A percentile compares a stretch with the other conserved stretches of the same genome.
Evolutionary conservation across 2,888 invertebrate genomes (phyloP).

Genomic region (Chrysomela aeneicollis): DNA sequence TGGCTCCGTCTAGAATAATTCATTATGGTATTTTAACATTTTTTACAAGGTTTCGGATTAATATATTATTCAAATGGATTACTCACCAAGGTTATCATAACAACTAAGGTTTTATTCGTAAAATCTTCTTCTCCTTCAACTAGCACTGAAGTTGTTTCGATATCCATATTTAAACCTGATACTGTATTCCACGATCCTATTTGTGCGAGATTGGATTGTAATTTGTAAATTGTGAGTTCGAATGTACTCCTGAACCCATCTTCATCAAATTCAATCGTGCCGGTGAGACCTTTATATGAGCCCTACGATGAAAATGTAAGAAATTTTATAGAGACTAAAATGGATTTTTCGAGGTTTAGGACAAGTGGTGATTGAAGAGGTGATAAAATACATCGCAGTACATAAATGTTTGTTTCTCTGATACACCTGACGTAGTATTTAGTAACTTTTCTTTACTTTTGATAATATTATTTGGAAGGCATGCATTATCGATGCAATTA

Average conservation of each 20-base stretch:
- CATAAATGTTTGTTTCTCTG: too few relatives aligned
- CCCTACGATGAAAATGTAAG: conserved; percentile 52
- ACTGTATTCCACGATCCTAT: conserved; percentile 58
- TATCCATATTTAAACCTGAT: conserved; percentile 57
- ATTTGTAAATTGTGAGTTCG: conserved; percentile 57
- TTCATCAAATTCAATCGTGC: conserved; percentile 58
- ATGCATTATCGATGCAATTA: too few relatives aligned
- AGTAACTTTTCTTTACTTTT: too few relatives aligned
- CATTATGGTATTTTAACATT: too few relatives aligned
- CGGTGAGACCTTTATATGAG: conserved; percentile 56
- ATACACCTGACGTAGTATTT: too few relatives aligned
- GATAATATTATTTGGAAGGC: too few relatives aligned
- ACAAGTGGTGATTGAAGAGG: too few relatives aligned
- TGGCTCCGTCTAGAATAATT: conserved; percentile 68
- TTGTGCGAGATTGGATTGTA: conserved; percentile 55
- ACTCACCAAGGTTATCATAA: conserved; percentile 65
- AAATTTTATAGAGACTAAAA: too few relatives aligned
- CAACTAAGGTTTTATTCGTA: conserved; percentile 74
- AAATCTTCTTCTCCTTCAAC: conserved; percentile 61
- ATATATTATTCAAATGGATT: too few relatives aligned
- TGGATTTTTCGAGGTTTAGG: too few relatives aligned
- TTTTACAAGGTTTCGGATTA: too few relatives aligned
- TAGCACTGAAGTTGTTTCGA: conserved; percentile 46
- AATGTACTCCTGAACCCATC: conserved; percentile 59
- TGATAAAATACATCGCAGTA: too few relatives aligned